Conservation (phyloP, 2,888 invertebrate genomes). For the Drosophila vallismaia region DNA sequence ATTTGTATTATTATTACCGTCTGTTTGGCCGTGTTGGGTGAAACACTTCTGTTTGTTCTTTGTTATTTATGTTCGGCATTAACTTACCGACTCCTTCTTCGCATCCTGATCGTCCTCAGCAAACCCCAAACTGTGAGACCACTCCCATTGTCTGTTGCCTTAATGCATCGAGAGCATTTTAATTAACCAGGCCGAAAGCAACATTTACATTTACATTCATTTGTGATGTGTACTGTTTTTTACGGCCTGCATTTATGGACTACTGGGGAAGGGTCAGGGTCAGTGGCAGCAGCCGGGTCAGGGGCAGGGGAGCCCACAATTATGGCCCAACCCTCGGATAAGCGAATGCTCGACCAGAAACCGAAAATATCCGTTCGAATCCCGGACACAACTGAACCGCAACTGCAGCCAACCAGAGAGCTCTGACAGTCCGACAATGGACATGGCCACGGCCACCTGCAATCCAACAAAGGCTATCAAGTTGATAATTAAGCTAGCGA, state of each 20-base stretch:
- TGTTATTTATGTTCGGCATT: constrained; percentile 66
- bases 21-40: constrained; percentile 42
- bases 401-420: constrained; percentile 58
- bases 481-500: constrained; percentile 18
- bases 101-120: not conserved
- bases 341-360: constrained; percentile 16
- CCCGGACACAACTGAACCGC: constrained; percentile 37
- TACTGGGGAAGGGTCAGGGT: constrained; percentile 32
- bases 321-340: constrained; percentile 34
- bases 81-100: constrained; percentile 43
- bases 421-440: constrained; percentile 20
- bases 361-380: constrained; percentile 20
- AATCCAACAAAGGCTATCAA: constrained; percentile 19
- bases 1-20: constrained; percentile 53
- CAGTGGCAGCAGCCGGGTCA: not conserved
- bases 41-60: constrained; percentile 50
- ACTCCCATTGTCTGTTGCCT: constrained; percentile 26
- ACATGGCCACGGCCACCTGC: constrained; percentile 35
- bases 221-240: constrained; percentile 27
- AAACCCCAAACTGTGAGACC: constrained; percentile 6
- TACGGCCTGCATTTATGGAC: constrained; percentile 22
- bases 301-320: constrained; percentile 32
- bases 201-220: constrained; percentile 39
- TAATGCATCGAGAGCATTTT: constrained; percentile 36
- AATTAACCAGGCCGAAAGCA: constrained; percentile 57